Base-by-base conservation (phyloP, 2,888 invertebrate species). In the Baccha elongata region DNA sequence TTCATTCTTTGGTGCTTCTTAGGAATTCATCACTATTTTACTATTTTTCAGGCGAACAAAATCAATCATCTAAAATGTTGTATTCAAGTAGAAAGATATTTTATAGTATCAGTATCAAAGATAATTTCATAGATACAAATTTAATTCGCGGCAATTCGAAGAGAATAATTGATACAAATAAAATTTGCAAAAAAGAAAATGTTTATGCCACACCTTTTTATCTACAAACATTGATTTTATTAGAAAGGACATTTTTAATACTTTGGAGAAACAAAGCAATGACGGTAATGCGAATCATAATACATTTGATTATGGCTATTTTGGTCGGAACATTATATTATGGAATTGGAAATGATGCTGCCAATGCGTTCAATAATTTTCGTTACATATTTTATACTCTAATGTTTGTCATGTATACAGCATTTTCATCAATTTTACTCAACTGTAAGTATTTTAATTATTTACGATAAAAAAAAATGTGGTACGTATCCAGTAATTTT, bases 341-440 rank as follows among this genome's bases (percentile, higher is more conserved):
- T 88, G 94, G 95, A 87, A 96, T 97, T 86, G 98, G 98, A n/a
- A 93, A 94, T 84, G 96, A 98, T 87, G 98, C 97, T 0, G 93
- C 93, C 65, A 94, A 96, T 89, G 94, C 95, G 15, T 92, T 95
- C 85, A 95, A 97, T 89, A 99, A 97, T 89, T 96, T 95, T 88
- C 96, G 96, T 88, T 96, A 96, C 88, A 92, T 98, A 29, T 98
- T 97, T 92, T 98, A 97, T 91, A 95, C 95, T 81, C 93, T 97
- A 62, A 95, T 99, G 94, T 99, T 98, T 90, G 93, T 98, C 64
- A 97, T 98, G 96, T 97, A 97, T 89, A 97, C 97, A 5, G 96
- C 98, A 0, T 96, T 98, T 90, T 98, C 96, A 91, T 94, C 97
- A 11, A 96, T 97, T 71, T 93, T 96, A 50, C 94, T 98, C 26